Conservation (phyloP, 2,888 invertebrate species). For the Bellardia bayeri region DNA sequence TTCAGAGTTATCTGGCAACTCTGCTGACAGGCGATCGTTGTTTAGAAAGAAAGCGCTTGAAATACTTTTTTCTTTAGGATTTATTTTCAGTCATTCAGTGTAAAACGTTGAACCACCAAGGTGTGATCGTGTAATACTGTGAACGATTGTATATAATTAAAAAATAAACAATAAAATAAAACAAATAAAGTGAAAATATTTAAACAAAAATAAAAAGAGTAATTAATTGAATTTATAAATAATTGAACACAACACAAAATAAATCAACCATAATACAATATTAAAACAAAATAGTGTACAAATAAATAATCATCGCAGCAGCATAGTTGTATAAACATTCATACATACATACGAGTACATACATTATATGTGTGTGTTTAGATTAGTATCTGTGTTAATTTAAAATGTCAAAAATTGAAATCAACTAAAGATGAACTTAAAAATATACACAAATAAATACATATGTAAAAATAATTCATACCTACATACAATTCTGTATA, state of each 20-base stretch:
- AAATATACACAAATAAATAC: background rate
- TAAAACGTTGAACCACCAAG: slow-evolving; percentile 39
- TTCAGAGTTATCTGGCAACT: background rate
- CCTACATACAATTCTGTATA: too few relatives aligned
- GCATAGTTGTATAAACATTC: background rate
- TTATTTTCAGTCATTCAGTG: slow-evolving; percentile 41
- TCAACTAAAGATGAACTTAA: background rate
- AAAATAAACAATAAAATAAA: slow-evolving; percentile 13
- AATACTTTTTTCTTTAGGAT: slow-evolving; percentile 21
- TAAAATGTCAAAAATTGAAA: background rate
- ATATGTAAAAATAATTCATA: background rate
- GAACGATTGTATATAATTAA: background rate
- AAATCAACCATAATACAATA: slow-evolving; percentile 13
- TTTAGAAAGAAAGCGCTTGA: slow-evolving; percentile 21
- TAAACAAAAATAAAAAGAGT: slow-evolving; percentile 39
- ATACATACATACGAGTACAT: background rate
- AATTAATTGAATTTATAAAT: slow-evolving; percentile 1
- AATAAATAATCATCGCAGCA: background rate
- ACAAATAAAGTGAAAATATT: background rate
- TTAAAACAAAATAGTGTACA: background rate
- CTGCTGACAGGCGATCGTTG: slow-evolving; percentile 19
- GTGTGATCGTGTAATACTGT: slow-evolving; percentile 35
- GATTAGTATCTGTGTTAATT: slow-evolving; percentile 19
- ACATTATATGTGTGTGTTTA: background rate
- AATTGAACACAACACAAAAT: background rate